Evolutionary conservation across 2,113 vertebrate species (phyloP), one percentile per base, ranked within the genome.

Genomic region (Eulacestoma nigropectus): DNA sequence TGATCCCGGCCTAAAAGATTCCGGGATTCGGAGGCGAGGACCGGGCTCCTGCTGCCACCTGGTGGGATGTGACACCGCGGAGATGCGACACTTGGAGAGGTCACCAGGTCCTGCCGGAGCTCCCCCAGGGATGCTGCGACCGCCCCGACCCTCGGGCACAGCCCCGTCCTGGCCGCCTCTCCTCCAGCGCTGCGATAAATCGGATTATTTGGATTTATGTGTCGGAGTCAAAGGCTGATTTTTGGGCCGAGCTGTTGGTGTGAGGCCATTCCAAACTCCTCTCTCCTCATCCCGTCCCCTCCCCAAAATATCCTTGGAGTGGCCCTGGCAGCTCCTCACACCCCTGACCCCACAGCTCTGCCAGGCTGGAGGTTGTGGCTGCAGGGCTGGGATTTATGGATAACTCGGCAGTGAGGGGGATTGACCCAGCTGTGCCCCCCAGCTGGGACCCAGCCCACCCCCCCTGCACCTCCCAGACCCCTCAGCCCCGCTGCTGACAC

Each of bases 1-100:
- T 5, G n/a, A 17, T 3, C 25, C 16, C 0, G 16, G 10, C 33
- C 17, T 1, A 0, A 22, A 73, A 29, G 0, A 3, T 3, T 9
- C 18, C 41, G 30, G 15, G 23, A 19, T 25, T 3, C 2, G 9
- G 30, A 18, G 59, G 7, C 23, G 14, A 46, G 39, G 12, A 0
- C 42, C 35, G 35, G 25, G 52, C 52, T 76, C 62, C 72, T 86
- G 83, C 62, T 76, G 83, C 83, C 83, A 76, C 72, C 83, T 86
- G 62, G 1, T 35, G 83, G 83, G 72, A 26, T 6, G 83, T 1
- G 52, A 42, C 83, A 76, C 5, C 2, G 41, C 23, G 3, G 29
- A 2, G 12, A 14, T 5, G 62, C 10, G 39, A 55, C 77, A 37
- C 15, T 32, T 0, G 57, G 8, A 14, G 57, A 27, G 29, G 49